A percentile compares a stretch with the other conserved stretches of the same genome.
Evolutionary conservation across 2,888 invertebrate genomes (phyloP).

Genomic region (Helicoverpa assulta): DNA sequence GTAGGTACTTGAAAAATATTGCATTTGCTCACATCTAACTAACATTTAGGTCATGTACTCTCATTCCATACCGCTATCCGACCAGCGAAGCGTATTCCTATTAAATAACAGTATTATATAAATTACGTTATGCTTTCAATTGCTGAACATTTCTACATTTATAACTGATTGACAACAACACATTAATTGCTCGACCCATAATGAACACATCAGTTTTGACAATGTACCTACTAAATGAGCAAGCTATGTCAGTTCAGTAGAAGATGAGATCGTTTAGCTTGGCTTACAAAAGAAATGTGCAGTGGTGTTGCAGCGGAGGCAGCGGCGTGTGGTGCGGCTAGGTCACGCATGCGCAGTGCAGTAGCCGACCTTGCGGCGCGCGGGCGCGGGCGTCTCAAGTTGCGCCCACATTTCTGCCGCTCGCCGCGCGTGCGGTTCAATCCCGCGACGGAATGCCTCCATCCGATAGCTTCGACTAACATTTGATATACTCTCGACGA

Average conservation of each 20-base stretch:
- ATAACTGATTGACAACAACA: too few relatives aligned
- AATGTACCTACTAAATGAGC: too few relatives aligned
- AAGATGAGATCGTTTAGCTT: not conserved
- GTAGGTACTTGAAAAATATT: too few relatives aligned
- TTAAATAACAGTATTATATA: too few relatives aligned
- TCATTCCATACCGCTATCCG: too few relatives aligned
- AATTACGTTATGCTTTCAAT: too few relatives aligned
- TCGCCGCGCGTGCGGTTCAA: constrained; percentile 86
- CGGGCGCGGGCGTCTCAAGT: constrained; percentile 78
- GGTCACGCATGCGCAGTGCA: constrained; percentile 84
- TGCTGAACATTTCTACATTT: too few relatives aligned
- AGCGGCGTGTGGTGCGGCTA: constrained; percentile 58
- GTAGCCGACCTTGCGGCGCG: constrained; percentile 87
- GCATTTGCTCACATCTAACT: too few relatives aligned
- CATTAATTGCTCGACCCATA: too few relatives aligned
- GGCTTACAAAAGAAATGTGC: constrained; percentile 7
- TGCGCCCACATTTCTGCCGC: constrained; percentile 85
- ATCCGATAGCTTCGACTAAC: constrained; percentile 82
- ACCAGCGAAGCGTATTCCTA: too few relatives aligned
- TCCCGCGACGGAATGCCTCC: constrained; percentile 86
- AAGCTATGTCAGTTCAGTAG: not conserved
- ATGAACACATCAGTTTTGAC: too few relatives aligned
- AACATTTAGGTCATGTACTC: too few relatives aligned
- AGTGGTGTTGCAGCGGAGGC: constrained; percentile 23
- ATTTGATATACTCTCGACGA: constrained; percentile 83